Percentiles rank a stretch among this genome's conserved stretches.
Conservation (phyloP, 2,888 invertebrate genomes). For the Synanthedon andrenaeformis region DNA sequence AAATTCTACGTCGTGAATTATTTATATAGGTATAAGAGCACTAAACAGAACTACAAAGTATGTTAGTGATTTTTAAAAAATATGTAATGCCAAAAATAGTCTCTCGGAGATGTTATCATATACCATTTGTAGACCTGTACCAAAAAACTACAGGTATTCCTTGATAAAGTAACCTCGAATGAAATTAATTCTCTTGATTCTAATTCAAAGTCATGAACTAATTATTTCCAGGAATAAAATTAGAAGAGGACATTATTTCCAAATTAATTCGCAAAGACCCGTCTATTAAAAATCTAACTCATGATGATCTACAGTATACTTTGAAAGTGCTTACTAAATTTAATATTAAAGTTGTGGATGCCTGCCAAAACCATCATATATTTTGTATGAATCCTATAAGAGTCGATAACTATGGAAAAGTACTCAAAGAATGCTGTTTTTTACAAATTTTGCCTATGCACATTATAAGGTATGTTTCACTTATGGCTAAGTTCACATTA, state of each 20-base stretch:
- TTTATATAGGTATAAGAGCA: too few species aligned
- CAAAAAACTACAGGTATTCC: conserved; percentile 40
- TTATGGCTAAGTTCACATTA: conserved; percentile 6
- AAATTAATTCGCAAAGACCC: conserved; percentile 42
- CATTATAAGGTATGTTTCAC: conserved; percentile 42
- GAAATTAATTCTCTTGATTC: too few species aligned
- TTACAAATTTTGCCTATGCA: conserved; percentile 44
- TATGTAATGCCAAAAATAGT: not conserved
- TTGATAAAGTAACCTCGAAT: not conserved
- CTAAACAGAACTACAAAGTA: too few species aligned
- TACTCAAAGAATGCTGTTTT: conserved; percentile 74
- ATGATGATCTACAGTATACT: conserved; percentile 35
- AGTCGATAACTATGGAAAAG: conserved; percentile 72
- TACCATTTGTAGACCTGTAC: conserved; percentile 42
- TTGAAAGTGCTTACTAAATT: conserved; percentile 46
- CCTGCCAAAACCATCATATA: conserved; percentile 65
- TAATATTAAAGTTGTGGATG: conserved; percentile 59
- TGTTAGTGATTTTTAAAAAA: too few species aligned
- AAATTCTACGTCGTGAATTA: too few species aligned
- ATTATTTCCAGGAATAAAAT: not conserved
- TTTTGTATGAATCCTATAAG: conserved; percentile 69
- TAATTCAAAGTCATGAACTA: not conserved
- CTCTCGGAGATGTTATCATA: conserved; percentile 15
- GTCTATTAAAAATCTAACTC: conserved; percentile 33
- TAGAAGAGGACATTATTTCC: conserved; percentile 1